Conservation (phyloP, 2,797 vertebrate genomes). For the Carcharodon carcharias region DNA sequence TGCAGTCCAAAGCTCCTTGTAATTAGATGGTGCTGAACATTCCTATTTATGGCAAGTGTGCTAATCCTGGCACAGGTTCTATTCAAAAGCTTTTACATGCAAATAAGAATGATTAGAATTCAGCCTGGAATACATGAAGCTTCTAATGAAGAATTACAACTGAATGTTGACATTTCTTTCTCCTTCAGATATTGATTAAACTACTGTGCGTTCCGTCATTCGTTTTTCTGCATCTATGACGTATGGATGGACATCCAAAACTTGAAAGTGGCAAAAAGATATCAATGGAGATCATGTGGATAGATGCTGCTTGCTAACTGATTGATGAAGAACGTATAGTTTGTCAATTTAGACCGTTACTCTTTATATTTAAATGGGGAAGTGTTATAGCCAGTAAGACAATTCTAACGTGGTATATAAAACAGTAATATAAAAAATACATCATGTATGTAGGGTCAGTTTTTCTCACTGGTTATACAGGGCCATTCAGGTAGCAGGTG, state of each 20-base stretch:
- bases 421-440: not conserved
- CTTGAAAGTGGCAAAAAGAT: not conserved
- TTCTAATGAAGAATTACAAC: not conserved
- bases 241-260: not conserved
- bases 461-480: not conserved
- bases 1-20: not conserved
- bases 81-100: not conserved
- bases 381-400: not conserved
- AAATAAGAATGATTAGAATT: not conserved
- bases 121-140: not conserved
- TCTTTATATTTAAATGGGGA: not conserved
- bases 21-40: not conserved
- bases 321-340: not conserved
- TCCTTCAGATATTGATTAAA: constrained; percentile 5
- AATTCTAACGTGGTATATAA: not conserved
- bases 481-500: not conserved
- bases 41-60: not conserved
- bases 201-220: not conserved
- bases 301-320: not conserved
- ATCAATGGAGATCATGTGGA: not conserved
- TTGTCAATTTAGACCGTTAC: not conserved
- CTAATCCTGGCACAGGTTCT: not conserved
- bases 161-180: not conserved
- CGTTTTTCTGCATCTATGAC: not conserved
- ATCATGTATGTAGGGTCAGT: not conserved